Evolutionary conservation across 2,888 invertebrate genomes (phyloP), one percentile per base, ranked within the genome.

Genomic region (Troides oblongomaculatus): DNA sequence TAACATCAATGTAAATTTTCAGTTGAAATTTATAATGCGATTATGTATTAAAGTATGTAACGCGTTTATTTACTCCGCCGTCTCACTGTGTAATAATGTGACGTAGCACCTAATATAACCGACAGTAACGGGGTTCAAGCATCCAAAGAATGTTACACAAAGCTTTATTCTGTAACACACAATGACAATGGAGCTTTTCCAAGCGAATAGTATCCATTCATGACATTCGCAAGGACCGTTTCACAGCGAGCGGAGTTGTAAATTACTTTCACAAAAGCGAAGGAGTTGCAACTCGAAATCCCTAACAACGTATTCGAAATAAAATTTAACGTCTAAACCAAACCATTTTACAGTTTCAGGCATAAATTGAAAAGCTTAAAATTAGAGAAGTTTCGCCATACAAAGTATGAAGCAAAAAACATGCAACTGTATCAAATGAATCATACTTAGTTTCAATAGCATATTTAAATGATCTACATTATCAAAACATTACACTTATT

Each of bases 191-290:
- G 66, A 58, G 70, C 70, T 70, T 70, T 70, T 66, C 70, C 70
- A 66, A 70, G 70, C 70, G 70, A 70, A 70, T 70, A 66, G 70
- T 70, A 70, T 70, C 70, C 70, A 70, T 70, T 70, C 70, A 70
- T 66, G 66, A 66, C 70, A 70, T 70, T 70, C 62, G 70, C 66
- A 70, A 70, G 66, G 70, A 63, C 70, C 59, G 70, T 66, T 70
- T 70, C 70, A 56, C 70, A 66, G 70, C 12, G 66, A 63, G 62
- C 66, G 56, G 62, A 30, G 62, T 59, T 64, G 70, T 70, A 63
- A 67, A 69, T 66, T 70, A 70, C 70, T 58, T 66, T 66, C 63
- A 70, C 66, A 66, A 70, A 70, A 70, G 70, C 70, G 62, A 53
- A n/a, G 59, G 59, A 66, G 70, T 58, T 66, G 25, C 59, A 53